Conservation (phyloP, 2,113 vertebrate species). For the Burhinus bistriatus region DNA sequence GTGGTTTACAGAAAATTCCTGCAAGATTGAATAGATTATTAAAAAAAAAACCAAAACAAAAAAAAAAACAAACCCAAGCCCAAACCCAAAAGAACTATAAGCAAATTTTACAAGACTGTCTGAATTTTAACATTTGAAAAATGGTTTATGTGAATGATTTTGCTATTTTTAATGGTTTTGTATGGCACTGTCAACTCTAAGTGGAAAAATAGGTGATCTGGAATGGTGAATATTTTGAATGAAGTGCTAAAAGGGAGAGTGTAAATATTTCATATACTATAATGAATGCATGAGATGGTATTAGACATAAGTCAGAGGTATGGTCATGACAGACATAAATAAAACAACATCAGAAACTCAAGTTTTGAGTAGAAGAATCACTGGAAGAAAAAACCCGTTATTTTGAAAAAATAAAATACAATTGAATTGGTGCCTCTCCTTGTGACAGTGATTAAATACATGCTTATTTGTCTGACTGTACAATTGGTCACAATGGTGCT, state of each 20-base stretch:
- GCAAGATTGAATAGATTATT: background rate
- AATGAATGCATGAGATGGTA: background rate
- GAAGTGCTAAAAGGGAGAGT: background rate
- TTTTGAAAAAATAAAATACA: background rate
- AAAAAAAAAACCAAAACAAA: background rate
- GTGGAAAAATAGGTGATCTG: background rate
- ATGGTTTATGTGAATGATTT: background rate
- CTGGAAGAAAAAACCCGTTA: background rate
- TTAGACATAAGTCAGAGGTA: background rate
- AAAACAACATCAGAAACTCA: background rate
- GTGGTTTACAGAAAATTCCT: background rate
- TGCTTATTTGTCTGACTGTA: background rate
- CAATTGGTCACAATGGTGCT: background rate
- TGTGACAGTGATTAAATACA: background rate
- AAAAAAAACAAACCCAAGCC: background rate
- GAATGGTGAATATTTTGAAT: background rate
- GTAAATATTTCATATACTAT: background rate
- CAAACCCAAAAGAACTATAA: background rate
- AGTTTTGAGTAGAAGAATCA: background rate
- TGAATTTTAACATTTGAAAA: background rate
- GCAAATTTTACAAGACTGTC: no score
- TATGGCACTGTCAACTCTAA: background rate
- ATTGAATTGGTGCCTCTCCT: background rate
- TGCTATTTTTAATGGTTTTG: background rate
- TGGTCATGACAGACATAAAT: background rate